These are phyloP conservation scores for Bubo blakistoni DNA, from an alignment of 2,113 vertebrate genomes.

Conservation along the genomic window DNA sequence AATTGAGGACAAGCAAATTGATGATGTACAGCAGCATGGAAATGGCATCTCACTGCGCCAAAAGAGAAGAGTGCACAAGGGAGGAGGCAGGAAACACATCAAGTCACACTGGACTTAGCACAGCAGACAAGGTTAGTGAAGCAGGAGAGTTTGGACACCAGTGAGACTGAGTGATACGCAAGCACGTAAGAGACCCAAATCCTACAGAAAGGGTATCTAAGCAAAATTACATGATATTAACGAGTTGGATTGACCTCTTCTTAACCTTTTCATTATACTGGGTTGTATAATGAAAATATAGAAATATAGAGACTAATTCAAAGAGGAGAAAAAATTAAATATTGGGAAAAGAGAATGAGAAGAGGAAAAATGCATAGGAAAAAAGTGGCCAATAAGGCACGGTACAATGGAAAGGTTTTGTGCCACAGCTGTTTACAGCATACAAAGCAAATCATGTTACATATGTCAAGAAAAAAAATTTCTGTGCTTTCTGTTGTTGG, in stretches of 20 bases:
- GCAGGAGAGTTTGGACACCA: not conserved
- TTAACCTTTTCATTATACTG: not conserved
- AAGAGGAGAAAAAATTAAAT: not conserved
- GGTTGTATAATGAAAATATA: not conserved
- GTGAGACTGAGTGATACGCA: not conserved
- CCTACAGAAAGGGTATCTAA: not conserved
- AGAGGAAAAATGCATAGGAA: not conserved
- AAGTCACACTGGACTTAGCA: not conserved
- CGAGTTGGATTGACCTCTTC: not conserved
- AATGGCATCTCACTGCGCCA: not conserved
- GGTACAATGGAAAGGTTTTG: not conserved
- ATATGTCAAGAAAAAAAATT: not conserved
- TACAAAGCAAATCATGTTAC: not conserved
- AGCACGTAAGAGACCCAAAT: not conserved
- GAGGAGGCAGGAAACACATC: not conserved
- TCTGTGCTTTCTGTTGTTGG: not conserved
- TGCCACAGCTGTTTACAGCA: not conserved
- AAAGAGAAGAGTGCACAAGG: not conserved
- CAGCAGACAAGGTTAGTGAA: not conserved
- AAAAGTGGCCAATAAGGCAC: not conserved
- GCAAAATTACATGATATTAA: not conserved
- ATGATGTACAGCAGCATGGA: not conserved
- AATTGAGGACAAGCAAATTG: not conserved
- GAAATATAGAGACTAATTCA: not conserved
- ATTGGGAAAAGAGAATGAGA: not conserved